Evolutionary conservation across 2,797 vertebrate species (phyloP), one percentile per base, ranked within the genome.

Genomic region (Pterois miles): DNA sequence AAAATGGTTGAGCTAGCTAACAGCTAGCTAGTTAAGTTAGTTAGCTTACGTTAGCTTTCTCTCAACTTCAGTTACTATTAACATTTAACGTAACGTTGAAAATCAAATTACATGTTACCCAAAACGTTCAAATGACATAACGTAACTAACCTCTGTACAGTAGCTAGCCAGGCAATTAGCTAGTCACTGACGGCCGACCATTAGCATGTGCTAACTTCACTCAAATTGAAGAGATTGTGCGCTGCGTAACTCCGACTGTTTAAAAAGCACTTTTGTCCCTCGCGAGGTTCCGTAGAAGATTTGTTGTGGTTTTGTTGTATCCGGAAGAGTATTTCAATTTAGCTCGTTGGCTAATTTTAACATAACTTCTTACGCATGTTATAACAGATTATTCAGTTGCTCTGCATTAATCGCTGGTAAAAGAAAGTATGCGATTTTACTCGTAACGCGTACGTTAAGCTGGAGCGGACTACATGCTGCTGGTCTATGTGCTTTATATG

Each of bases 261-360:
- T 27, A 8, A n/a, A 8, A 0, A 3, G 10, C 0, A 31, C 2
- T 31, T 86, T 79, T 90, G 88, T 91, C 91, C 86, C 76, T 82
- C 31, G 11, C 25, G 81, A 0, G 1, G 10, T 40, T 5, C 90
- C 84, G 83, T 92, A 91, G 74, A 6, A 56, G 82, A 86, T 90
- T 92, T 93, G 89, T 94, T 93, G 88, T 90, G 76, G 71, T 84
- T 90, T 73, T 80, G 71, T 80, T 87, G 54, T 80, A 80, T 1
- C 75, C 78, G 86, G 82, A 89, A 92, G 77, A 33, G 53, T 20
- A 31, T 56, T 73, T 71, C 12, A 74, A 86, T 27, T 90, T 90
- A 90, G 89, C 87, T 72, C 73, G 34, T 7, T 52, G 5, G 68
- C 75, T 74, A 36, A 27, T 65, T 60, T 20, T 38, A 54, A 63